Conservation (phyloP, 2,797 vertebrate genomes). For the Scyliorhinus canicula region DNA sequence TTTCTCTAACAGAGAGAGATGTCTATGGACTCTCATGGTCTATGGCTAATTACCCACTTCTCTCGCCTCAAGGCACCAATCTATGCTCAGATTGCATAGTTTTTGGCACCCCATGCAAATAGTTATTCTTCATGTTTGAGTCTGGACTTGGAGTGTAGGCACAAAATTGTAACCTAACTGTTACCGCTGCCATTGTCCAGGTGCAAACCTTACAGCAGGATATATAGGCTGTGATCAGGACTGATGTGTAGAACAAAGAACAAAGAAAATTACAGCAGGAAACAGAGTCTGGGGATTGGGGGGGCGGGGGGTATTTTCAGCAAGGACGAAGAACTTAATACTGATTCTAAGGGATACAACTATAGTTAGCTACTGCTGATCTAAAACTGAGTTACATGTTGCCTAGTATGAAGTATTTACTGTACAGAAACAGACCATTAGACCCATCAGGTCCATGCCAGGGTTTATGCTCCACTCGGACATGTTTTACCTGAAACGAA, state of each 20-base stretch:
- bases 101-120: neutral
- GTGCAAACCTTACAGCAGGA: neutral
- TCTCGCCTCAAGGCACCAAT: neutral
- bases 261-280: neutral
- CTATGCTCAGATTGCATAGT: neutral
- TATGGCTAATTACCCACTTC: neutral
- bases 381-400: neutral
- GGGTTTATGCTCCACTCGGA: neutral
- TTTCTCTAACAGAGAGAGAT: neutral
- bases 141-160: neutral
- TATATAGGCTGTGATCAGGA: neutral
- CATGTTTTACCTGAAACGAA: neutral
- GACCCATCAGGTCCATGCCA: neutral
- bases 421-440: neutral
- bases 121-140: neutral
- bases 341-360: neutral
- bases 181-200: neutral
- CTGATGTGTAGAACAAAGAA: too few species aligned
- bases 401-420: neutral
- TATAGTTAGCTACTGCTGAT: neutral
- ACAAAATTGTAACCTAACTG: neutral
- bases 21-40: neutral
- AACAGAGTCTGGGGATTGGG: neutral
- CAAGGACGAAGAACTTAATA: neutral
- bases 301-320: neutral